Evolutionary conservation across 1,140 invertebrate genomes (phyloP).

Genomic region (Diabrotica virgifera): DNA sequence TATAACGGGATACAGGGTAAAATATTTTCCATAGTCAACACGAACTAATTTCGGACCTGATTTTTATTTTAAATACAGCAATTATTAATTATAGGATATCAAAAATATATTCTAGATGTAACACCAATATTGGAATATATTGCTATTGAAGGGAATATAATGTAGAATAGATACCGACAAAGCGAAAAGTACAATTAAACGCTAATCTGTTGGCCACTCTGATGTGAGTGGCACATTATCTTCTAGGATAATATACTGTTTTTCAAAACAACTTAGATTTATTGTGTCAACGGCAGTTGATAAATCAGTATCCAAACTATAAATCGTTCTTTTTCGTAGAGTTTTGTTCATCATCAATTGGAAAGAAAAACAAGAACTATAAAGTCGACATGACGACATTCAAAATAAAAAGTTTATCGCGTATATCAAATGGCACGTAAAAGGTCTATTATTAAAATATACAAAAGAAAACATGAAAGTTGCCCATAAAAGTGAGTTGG

Average conservation of each 20-base stretch:
- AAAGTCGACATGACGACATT: neutral
- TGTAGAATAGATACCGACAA: no score
- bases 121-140: no score
- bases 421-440: constrained; percentile 10
- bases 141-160: no score
- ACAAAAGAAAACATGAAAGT: constrained; percentile 9
- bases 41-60: no score
- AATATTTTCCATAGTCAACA: no score
- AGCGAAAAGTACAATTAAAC: no score
- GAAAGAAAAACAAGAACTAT: neutral
- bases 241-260: neutral
- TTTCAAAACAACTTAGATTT: neutral
- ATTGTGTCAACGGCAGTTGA: neutral
- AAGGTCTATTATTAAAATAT: constrained; percentile 7
- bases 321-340: constrained; percentile 1
- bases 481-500: constrained; percentile 1
- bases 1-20: no score
- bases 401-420: constrained; percentile 5
- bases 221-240: neutral
- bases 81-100: no score
- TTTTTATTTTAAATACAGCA: no score
- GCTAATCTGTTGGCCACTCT: no score
- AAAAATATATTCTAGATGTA: no score
- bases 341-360: constrained; percentile 3
- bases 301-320: neutral